Evolutionary conservation across 2,888 invertebrate genomes (phyloP).

Genomic region (Steinernema hermaphroditum): DNA sequence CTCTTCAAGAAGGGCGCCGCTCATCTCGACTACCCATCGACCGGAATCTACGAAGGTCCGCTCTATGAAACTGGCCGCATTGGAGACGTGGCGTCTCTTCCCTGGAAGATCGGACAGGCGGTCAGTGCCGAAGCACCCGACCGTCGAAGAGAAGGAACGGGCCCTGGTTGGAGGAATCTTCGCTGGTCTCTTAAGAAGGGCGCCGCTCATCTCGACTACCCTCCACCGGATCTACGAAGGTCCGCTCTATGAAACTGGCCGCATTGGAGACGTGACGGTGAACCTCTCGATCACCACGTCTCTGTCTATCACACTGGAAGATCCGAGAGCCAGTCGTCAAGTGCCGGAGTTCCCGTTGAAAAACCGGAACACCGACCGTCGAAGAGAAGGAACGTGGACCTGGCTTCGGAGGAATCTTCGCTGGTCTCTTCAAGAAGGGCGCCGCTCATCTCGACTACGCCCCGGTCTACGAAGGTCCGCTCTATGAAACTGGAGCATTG

Average conservation of each 20-base stretch:
- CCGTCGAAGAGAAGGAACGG: not conserved
- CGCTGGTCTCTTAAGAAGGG: conserved; percentile 9
- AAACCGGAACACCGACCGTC: too few relatives aligned
- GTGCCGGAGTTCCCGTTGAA: too few relatives aligned
- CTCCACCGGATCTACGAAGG: too few relatives aligned
- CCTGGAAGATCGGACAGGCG: not conserved
- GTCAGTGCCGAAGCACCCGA: not conserved
- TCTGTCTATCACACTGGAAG: conserved; percentile 39
- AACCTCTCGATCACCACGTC: conserved; percentile 32
- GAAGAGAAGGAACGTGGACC: conserved; percentile 38
- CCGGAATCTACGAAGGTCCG: conserved; percentile 40
- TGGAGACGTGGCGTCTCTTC: conserved; percentile 32
- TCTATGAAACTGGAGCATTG: conserved; percentile 37
- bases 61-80: conserved; percentile 42
- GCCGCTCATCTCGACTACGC: conserved; percentile 33
- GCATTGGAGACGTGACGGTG: conserved; percentile 16
- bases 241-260: not conserved
- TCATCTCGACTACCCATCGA: conserved; percentile 35
- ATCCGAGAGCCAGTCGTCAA: not conserved
- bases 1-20: conserved; percentile 33
- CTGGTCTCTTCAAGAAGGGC: conserved; percentile 38
- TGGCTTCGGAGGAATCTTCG: conserved; percentile 32
- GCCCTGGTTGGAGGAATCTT: too few relatives aligned
- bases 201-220: conserved; percentile 33
- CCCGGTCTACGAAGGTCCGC: conserved; percentile 40